phyloP scores from a whole-genome alignment of 2,888 invertebrate genomes.

The Uropetala carovei region DNA sequence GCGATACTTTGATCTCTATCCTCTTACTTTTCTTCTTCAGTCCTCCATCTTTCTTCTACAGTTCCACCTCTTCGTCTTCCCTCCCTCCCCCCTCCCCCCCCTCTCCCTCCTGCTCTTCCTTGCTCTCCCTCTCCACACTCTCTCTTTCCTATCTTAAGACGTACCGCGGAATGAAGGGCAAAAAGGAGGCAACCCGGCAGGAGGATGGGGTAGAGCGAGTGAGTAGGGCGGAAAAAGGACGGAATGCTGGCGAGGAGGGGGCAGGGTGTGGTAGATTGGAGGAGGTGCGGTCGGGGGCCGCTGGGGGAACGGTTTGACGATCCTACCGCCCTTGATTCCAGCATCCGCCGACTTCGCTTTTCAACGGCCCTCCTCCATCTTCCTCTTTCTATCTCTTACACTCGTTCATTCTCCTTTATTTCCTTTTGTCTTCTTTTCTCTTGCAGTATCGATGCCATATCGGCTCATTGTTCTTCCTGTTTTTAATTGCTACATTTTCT shows the following conservation, averaged over 20 bases:
- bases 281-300: not conserved
- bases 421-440: not conserved
- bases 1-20: too few relatives aligned
- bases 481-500: too few relatives aligned
- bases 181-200: too few relatives aligned
- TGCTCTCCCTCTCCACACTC: not conserved
- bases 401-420: not conserved
- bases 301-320: conserved; percentile 53
- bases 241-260: not conserved
- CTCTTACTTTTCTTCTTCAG: too few relatives aligned
- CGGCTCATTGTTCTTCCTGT: too few relatives aligned
- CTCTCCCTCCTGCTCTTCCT: not conserved
- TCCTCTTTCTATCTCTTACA: not conserved
- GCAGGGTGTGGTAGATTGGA: not conserved
- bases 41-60: not conserved
- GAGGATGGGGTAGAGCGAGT: too few relatives aligned
- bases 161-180: conserved; percentile 24
- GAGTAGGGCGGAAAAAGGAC: not conserved
- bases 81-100: not conserved
- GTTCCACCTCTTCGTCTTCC: not conserved
- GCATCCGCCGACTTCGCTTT: conserved; percentile 24
- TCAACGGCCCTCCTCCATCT: not conserved
- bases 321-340: conserved; percentile 41
- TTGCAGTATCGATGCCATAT: not conserved
- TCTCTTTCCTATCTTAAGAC: conserved; percentile 1